Base-by-base conservation (phyloP, 2,888 invertebrate genomes). In the Leptothorax acervorum region DNA sequence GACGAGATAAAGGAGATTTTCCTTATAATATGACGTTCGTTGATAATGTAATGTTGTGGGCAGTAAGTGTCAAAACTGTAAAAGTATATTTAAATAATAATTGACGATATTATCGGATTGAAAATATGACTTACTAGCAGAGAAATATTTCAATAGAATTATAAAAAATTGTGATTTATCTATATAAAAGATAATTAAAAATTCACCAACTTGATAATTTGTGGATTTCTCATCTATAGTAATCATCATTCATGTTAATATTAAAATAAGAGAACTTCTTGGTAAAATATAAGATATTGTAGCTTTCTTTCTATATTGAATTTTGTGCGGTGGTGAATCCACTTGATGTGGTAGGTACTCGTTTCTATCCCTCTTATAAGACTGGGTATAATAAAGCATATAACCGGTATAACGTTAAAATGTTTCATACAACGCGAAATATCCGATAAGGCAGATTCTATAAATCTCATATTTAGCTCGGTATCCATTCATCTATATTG, bases 401-500 rank as follows among this genome's bases (percentile, higher is more conserved):
- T 23, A 23, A 23, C 23, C 23, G 23, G 23, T 23, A 23, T 23
- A 23, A 23, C 6, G 5, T 55, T 18, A 60, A 60, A 73, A 73
- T 42, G 6, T 73, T 73, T 57, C 15, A 31, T 35, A 18, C 55
- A 55, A 78, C 1, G n/a, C 12, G 9, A 35, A 48, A 60, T 79
- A 55, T 68, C 31, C 3, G 1, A 76, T 53, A 39, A 76, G 60
- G 12, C 48, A 60, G n/a, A 79, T 71, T 73, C 35, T 48, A n/a
- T 4, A 70, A 70, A 79, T 48, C 15, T 79, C 39, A 60, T 60
- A 70, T 71, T 78, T 60, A 79, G 5, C n/a, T 73, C 28, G 31
- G 9, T 60, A 35, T 73, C n/a, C 9, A 60, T 48, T 18, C 23
- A 45, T 45, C 55, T 48, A 35, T 60, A 48, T 60, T 39, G 35